A percentile compares a stretch with the other conserved stretches of the same genome.
Conservation (phyloP, 2,888 invertebrate species). For the Cosmorhoe ocellata region DNA sequence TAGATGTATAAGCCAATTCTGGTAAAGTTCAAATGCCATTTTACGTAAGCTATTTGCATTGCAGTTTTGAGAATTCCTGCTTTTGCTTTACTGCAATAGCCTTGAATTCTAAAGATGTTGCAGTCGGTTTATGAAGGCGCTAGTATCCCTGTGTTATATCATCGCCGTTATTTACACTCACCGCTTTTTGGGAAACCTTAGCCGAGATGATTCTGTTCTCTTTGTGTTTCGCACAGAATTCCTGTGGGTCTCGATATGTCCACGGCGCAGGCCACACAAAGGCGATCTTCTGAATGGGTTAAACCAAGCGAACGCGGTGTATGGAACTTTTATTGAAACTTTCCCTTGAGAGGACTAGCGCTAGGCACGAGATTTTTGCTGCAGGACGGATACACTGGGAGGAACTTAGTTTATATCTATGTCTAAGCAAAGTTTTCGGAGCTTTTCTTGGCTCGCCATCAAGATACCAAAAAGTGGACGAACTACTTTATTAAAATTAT, state of each 20-base stretch:
- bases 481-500: background rate
- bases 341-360: slow-evolving; percentile 16
- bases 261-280: slow-evolving; percentile 31
- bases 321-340: slow-evolving; percentile 33
- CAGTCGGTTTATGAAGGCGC: background rate
- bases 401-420: slow-evolving; percentile 7
- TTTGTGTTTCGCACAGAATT: slow-evolving; percentile 20
- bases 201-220: slow-evolving; percentile 11
- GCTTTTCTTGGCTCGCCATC: background rate
- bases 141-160: background rate
- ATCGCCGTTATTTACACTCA: background rate
- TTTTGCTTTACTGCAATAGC: slow-evolving; percentile 6
- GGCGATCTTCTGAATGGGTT: slow-evolving; percentile 38
- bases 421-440: background rate
- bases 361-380: background rate
- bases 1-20: slow-evolving; percentile 3
- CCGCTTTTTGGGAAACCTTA: background rate
- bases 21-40: slow-evolving; percentile 8
- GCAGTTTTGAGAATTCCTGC: slow-evolving; percentile 11
- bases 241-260: slow-evolving; percentile 26
- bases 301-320: slow-evolving; percentile 37
- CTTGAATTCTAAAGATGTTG: background rate
- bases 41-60: slow-evolving; percentile 8
- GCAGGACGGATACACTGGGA: background rate
- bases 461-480: too few species aligned